Conservation (phyloP, 2,797 vertebrate species). For the Bufotes viridis region DNA sequence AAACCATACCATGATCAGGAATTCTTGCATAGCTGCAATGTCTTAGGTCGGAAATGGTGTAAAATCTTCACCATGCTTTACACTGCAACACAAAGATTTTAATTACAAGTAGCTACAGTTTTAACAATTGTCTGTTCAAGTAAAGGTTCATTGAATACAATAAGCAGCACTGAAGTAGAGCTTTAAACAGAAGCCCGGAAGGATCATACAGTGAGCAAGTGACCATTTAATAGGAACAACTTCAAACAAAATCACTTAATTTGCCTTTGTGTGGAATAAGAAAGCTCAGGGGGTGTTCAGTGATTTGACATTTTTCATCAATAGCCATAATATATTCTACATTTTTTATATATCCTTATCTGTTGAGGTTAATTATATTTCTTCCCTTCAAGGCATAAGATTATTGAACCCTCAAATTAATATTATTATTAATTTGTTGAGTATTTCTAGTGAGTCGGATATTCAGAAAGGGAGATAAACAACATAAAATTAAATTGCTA, state of each 20-base stretch:
- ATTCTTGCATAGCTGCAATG: too few relatives aligned
- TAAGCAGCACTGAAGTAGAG: background rate
- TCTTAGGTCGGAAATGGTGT: too few relatives aligned
- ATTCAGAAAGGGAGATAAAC: too few relatives aligned
- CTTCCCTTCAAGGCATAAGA: background rate
- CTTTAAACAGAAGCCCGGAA: background rate
- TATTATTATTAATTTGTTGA: background rate
- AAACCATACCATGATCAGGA: too few relatives aligned
- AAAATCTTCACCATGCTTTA: background rate
- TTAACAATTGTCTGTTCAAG: background rate
- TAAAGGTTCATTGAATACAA: background rate
- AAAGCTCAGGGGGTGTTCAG: background rate
- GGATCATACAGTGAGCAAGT: background rate
- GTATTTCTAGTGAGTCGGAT: background rate
- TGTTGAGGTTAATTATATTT: background rate
- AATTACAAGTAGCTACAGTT: background rate
- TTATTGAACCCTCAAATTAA: slow-evolving; percentile 2
- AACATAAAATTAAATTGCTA: too few relatives aligned
- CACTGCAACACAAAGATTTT: background rate
- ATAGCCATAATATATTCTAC: background rate
- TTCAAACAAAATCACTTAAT: slow-evolving; percentile 10
- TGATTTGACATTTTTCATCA: background rate
- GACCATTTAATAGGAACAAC: background rate
- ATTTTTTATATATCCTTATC: slow-evolving; percentile 8
- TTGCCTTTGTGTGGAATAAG: background rate